phyloP scores from a whole-genome alignment of 2,888 invertebrate species.

The Drosophila kokeensis region DNA sequence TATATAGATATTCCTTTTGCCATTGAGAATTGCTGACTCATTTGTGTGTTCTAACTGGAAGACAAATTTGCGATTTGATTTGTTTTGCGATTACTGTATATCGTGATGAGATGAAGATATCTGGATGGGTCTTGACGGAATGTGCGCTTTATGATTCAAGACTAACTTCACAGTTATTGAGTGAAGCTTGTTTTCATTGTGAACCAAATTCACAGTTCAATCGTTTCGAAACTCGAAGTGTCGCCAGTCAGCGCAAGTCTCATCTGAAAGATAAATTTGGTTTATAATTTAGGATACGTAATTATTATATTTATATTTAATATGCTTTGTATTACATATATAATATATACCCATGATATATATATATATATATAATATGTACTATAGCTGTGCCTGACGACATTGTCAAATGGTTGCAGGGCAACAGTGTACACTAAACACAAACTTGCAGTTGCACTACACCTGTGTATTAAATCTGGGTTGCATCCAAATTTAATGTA shows the following conservation, averaged over 20 bases:
- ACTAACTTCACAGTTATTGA: too few relatives aligned
- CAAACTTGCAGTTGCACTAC: slow-evolving; percentile 3
- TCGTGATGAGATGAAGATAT: too few relatives aligned
- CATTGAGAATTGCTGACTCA: background rate
- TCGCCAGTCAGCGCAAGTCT: background rate
- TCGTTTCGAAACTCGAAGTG: too few relatives aligned
- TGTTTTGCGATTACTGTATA: background rate
- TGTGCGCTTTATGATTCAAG: too few relatives aligned
- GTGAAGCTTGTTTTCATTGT: too few relatives aligned
- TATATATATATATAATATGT: background rate
- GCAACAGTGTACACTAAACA: background rate
- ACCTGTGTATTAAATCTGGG: slow-evolving; percentile 42
- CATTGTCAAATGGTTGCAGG: background rate
- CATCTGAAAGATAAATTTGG: background rate
- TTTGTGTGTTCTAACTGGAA: background rate
- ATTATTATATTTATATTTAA: too few relatives aligned
- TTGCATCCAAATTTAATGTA: slow-evolving; percentile 39
- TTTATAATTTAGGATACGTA: too few relatives aligned
- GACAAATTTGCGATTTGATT: background rate
- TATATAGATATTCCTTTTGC: background rate
- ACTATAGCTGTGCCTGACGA: slow-evolving; percentile 1
- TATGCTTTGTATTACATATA: too few relatives aligned
- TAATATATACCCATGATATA: too few relatives aligned
- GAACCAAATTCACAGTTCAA: too few relatives aligned
- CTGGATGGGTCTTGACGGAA: too few relatives aligned